Evolutionary conservation across 1,140 invertebrate species (phyloP), one percentile per base, ranked within the genome.

Genomic region (Papilio dardanus): DNA sequence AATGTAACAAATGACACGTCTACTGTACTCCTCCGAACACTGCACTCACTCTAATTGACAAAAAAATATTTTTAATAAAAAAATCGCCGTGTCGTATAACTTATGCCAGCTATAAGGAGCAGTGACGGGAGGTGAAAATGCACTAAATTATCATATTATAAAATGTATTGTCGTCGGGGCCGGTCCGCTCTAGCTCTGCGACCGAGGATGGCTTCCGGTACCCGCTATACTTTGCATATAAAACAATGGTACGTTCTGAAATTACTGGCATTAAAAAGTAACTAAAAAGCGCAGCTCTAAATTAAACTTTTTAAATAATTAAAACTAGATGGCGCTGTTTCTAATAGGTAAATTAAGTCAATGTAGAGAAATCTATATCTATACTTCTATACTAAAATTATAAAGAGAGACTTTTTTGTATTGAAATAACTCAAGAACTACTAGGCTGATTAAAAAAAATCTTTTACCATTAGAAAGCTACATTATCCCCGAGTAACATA

Each of bases 61-160:
- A 46, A 42, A n/a, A 42, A 0, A 46, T n/a, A 19, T 46, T 46
- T n/a, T 42, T 16, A 16, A 37, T 12, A 35, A 1, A 0, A 37
- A 73, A 77, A 30, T 42, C 46, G 42, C 31, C 10, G 31, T 8
- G 7, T 58, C 75, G 77, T 75, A 40, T 80, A 14, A 66, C 50
- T 79, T 81, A 50, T 1, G 54, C 77, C 75, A 77, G n/a, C 12
- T 10, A 3, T 35, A 21, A 58, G 65, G 30, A 79, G 62, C 65
- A 42, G 71, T 62, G 69, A 46, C 76, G 80, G 80, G 81, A 85
- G 81, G 83, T 85, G 82, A 82, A 83, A 85, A 85, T 83, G 82
- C 83, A 85, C 80, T 80, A 83, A 82, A 85, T 85, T 83, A 83
- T 79, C 81, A 85, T 85, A 83, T 79, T 78, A 79, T 79, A 82